A percentile compares a stretch with the other conserved stretches of the same genome.
These are phyloP conservation scores for Ammodytes marinus DNA, from an alignment of 2,113 vertebrate species.

Conservation along the genomic window DNA sequence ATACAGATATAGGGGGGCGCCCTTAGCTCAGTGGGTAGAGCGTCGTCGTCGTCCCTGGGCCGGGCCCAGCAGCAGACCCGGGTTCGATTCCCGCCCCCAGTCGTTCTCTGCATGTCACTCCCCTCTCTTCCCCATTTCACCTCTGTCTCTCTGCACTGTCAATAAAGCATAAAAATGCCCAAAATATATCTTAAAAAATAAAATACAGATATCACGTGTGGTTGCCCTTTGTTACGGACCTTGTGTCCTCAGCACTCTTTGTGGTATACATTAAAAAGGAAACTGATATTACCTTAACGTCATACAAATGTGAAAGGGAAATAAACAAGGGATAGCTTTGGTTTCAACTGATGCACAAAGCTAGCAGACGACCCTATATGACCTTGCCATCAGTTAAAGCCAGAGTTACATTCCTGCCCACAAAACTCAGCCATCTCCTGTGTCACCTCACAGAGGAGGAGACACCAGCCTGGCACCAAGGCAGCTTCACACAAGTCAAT, in stretches of 20 bases:
- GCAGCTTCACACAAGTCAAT: slow-evolving; percentile 14
- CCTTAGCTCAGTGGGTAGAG: too few relatives aligned
- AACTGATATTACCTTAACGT: background rate
- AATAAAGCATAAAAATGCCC: too few relatives aligned
- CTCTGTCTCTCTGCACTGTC: too few relatives aligned
- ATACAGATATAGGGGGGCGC: background rate
- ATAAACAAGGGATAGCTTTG: background rate
- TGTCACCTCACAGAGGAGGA: slow-evolving; percentile 30
- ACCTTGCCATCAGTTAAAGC: slow-evolving; percentile 46
- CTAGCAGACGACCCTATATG: background rate
- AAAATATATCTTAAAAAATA: too few relatives aligned
- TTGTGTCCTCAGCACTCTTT: background rate
- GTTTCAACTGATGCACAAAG: slow-evolving; percentile 18
- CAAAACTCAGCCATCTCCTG: slow-evolving; percentile 46
- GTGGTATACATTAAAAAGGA: background rate
- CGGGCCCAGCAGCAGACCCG: too few relatives aligned
- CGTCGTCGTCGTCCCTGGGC: too few relatives aligned
- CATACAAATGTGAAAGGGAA: background rate
- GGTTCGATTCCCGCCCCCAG: too few relatives aligned
- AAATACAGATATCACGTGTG: background rate
- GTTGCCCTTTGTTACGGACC: background rate
- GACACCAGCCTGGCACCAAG: background rate
- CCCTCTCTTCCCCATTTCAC: too few relatives aligned
- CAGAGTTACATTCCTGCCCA: slow-evolving; percentile 48
- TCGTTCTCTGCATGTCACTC: too few relatives aligned